Base-by-base conservation (phyloP, 1,140 invertebrate species). In the Formica selysi region DNA sequence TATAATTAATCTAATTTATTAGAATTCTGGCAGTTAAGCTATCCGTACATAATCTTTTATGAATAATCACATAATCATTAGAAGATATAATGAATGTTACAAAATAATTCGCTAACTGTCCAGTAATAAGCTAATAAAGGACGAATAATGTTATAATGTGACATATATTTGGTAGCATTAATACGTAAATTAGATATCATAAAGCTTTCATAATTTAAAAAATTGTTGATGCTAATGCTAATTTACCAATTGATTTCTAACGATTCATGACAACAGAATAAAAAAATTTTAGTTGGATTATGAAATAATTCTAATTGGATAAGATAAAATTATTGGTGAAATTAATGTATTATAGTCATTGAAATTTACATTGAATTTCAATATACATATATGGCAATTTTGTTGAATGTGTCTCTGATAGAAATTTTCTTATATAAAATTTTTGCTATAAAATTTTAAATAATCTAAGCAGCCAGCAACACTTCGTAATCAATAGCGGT, bases 111-210 rank as follows among this genome's bases (percentile, higher is more conserved):
- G 13, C 2, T 36, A 36, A n/a, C 16, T 62, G 11, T 64, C 22
- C 26, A 19, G 8, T 26, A 38, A 59, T 59, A 44, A 44, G 2
- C 41, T 68, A 2, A 48, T 3, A 13, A 70, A 16, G 11, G 38
- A 76, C 7, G n/a, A 76, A 59, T 76, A 59, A 59, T 59, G 16
- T 76, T 59, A 57, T 1, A 59, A 74, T 22, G 11, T 51, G 11
- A 74, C n/a, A 57, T 11, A n/a, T 13, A 54, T 57, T 41, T n/a
- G 13, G 6, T 7, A 76, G 13, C 7, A 36, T 74, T n/a, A 22
- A n/a, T 61, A 22, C 41, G 61, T 6, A 76, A 76, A 7, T 76
- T 71, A 70, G n/a, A 74, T 3, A 38, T 74, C 3, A 16, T 59
- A 19, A 61, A 22, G 19, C 1, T 54, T 2, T 61, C 13, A 41